These are phyloP conservation scores for Trinorchestia longiramus DNA, from an alignment of 1,140 invertebrate genomes.

Conservation along the genomic window DNA sequence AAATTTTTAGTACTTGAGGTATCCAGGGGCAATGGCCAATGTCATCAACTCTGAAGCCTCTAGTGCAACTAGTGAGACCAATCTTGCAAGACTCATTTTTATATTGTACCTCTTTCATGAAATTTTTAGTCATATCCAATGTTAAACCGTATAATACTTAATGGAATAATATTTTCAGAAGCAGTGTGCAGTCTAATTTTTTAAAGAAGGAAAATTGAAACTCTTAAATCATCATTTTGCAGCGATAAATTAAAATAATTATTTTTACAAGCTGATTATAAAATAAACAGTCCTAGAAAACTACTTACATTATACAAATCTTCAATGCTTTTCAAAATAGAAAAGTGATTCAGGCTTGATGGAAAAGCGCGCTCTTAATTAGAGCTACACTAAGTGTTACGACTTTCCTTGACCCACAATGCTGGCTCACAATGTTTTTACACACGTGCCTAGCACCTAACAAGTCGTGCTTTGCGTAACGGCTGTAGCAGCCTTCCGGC, in stretches of 20 bases:
- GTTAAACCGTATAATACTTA: not conserved
- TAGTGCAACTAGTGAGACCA: not conserved
- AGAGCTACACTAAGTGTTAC: not conserved
- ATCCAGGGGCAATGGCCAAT: not conserved
- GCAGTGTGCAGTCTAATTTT: not conserved
- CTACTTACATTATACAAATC: not conserved
- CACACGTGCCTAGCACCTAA: not conserved
- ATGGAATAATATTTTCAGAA: not conserved
- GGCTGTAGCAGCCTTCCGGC: not conserved
- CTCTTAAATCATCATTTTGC: not conserved
- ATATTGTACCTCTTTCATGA: not conserved
- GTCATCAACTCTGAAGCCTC: not conserved
- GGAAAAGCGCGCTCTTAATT: not conserved
- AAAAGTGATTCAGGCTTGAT: not conserved
- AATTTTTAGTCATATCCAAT: not conserved
- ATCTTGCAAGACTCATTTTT: not conserved
- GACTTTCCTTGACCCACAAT: not conserved
- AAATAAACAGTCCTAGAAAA: not conserved
- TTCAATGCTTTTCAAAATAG: not conserved
- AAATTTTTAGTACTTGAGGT: not conserved
- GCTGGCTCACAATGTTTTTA: not conserved
- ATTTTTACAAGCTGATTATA: no score
- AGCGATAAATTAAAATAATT: no score
- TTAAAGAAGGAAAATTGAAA: not conserved
- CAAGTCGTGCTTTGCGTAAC: not conserved